Base-by-base conservation (phyloP, 2,797 vertebrate genomes). In the Chelon auratus region DNA sequence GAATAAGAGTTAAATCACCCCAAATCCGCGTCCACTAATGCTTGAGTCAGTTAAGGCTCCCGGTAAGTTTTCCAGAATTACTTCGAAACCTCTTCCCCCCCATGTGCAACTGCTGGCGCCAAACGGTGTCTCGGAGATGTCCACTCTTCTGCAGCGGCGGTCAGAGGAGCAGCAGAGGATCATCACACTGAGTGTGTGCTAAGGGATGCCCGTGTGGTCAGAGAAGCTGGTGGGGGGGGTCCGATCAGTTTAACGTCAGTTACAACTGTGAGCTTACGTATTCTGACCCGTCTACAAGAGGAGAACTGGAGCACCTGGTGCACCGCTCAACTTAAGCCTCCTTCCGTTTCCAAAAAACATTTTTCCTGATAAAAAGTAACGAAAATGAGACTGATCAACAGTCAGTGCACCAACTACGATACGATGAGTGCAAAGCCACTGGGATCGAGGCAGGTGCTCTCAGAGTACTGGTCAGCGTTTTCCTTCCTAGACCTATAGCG, bases 221-320 rank as follows among this genome's bases (percentile, higher is more conserved):
- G n/a, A 59, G 47, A 13, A 9, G n/a, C 45, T 7, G 30, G 11
- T 50, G 14, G 30, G 57, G 74, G 24, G 24, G 11, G 39, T 48
- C 55, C 4, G n/a, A 74, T 67, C 72, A 48, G 66, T 80, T 40
- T 87, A 81, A 88, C 82, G 83, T 85, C 80, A 69, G 1, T 48
- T 63, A 70, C 37, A 10, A 11, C 4, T 8, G 9, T 56, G 4
- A 42, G 20, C 36, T 12, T 42, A 39, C 14, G 39, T 65, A n/a
- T 11, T 24, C 18, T 22, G 15, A 50, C 18, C 24, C 22, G 8
- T 47, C 18, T 52, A 48, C n/a, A 1, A 1, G 26, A 26, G 24
- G 18, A n/a, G 37, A 2, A 22, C 17, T 18, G 30, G 7, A 50
- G 8, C 18, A 2, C 1, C 15, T 14, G 4, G 13, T 5, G 26